phyloP scores from a whole-genome alignment of 1,140 invertebrate genomes.

The Brachionus plicatilis region DNA sequence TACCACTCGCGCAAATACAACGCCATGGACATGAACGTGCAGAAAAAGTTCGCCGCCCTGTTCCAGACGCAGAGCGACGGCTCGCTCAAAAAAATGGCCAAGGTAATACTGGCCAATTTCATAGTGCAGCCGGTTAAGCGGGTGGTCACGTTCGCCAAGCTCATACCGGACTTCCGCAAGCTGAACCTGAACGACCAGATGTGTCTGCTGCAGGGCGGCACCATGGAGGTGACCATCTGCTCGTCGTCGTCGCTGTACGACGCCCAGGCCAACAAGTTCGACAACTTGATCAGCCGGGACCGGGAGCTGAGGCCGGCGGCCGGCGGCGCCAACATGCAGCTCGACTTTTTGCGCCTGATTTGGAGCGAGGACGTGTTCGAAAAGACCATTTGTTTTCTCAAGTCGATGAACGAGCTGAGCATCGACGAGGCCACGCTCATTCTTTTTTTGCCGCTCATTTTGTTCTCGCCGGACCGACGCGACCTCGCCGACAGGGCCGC shows the following conservation, averaged over 20 bases:
- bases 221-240: conserved; percentile 31
- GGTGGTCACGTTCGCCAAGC: conserved; percentile 19
- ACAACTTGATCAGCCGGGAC: not conserved
- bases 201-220: conserved; percentile 4
- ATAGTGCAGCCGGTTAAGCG: conserved; percentile 26
- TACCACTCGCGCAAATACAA: conserved; percentile 35
- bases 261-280: not conserved
- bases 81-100: conserved; percentile 2
- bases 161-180: conserved; percentile 19
- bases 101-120: conserved; percentile 36
- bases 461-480: conserved; percentile 32
- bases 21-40: conserved; percentile 31
- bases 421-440: conserved; percentile 26
- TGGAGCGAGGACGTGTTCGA: conserved; percentile 37
- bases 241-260: conserved; percentile 29
- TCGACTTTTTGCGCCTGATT: not conserved
- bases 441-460: conserved; percentile 25
- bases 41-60: conserved; percentile 26
- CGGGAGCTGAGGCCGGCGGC: not conserved
- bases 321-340: not conserved
- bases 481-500: not conserved
- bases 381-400: not conserved
- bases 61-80: not conserved
- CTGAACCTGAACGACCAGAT: conserved; percentile 12
- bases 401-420: conserved; percentile 1